Evolutionary conservation across 2,113 vertebrate species (phyloP).

Genomic region (Cichladusa arquata): DNA sequence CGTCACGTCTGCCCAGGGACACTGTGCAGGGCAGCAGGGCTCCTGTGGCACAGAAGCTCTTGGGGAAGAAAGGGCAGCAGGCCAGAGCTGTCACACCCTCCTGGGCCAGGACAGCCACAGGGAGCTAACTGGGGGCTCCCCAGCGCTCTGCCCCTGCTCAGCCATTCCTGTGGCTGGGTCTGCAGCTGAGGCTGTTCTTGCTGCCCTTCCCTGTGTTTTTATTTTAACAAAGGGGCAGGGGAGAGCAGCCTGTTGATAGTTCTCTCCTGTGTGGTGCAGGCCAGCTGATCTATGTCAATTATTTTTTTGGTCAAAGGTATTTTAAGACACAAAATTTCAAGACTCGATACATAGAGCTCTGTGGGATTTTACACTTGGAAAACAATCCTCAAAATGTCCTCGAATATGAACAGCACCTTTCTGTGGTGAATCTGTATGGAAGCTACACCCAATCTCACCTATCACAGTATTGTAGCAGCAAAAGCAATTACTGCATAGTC

Average conservation of each 20-base stretch:
- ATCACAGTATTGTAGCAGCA: neutral
- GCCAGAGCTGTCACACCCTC: neutral
- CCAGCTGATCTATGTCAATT: neutral
- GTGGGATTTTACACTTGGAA: neutral
- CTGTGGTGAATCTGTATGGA: neutral
- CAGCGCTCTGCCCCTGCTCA: neutral
- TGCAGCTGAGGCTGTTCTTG: neutral
- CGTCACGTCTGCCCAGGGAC: neutral
- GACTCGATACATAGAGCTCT: neutral
- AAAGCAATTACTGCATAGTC: constrained; percentile 21
- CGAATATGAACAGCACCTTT: neutral
- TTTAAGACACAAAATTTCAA: neutral
- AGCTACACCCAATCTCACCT: neutral
- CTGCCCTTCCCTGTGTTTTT: neutral
- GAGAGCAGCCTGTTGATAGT: neutral
- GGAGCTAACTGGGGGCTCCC: neutral
- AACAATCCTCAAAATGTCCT: neutral
- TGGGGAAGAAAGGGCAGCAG: neutral
- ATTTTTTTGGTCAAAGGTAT: neutral
- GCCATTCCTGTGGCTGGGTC: neutral
- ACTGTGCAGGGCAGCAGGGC: neutral
- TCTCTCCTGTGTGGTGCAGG: neutral
- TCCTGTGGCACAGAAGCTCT: neutral
- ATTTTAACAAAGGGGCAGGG: neutral
- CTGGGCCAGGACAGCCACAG: neutral